A percentile compares a stretch with the other conserved stretches of the same genome.
Conservation (phyloP, 2,113 vertebrate species). For the Misgurnus mizolepis region DNA sequence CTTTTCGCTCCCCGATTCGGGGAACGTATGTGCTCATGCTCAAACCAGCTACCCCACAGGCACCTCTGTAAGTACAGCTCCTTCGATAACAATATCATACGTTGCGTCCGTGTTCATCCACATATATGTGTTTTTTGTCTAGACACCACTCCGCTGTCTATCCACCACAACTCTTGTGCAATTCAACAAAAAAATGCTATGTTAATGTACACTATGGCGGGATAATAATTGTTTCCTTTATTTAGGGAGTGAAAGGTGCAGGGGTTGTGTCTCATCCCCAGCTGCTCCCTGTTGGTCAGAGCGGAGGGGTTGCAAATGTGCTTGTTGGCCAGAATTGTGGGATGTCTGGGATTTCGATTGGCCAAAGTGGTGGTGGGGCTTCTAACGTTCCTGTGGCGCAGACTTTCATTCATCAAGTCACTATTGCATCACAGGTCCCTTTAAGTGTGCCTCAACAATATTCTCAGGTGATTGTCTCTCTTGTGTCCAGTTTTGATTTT, state of each 20-base stretch:
- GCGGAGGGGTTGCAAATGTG: conserved; percentile 63
- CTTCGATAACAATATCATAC: not conserved
- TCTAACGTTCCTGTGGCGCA: conserved; percentile 63
- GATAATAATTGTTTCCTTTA: conserved; percentile 36
- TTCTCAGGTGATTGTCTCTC: conserved; percentile 72
- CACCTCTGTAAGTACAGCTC: conserved; percentile 69
- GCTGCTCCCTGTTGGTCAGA: conserved; percentile 69
- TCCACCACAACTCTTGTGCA: conserved; percentile 22
- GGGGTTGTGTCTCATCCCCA: conserved; percentile 64
- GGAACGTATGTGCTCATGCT: conserved; percentile 55
- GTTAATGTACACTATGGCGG: not conserved
- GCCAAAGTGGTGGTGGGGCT: conserved; percentile 67
- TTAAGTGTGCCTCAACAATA: conserved; percentile 73
- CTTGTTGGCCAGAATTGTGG: conserved; percentile 72
- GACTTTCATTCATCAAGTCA: conserved; percentile 69
- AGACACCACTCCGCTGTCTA: not conserved
- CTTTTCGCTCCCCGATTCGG: conserved; percentile 70
- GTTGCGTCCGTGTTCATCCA: not conserved
- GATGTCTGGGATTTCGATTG: conserved; percentile 62
- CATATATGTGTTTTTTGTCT: not conserved
- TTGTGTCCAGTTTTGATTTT: conserved; percentile 24
- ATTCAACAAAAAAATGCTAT: conserved; percentile 10
- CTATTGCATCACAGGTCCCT: conserved; percentile 75
- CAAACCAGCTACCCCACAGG: conserved; percentile 71
- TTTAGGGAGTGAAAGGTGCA: conserved; percentile 60